phyloP scores from a whole-genome alignment of 2,113 vertebrate species.

The Semnornis frantzii region DNA sequence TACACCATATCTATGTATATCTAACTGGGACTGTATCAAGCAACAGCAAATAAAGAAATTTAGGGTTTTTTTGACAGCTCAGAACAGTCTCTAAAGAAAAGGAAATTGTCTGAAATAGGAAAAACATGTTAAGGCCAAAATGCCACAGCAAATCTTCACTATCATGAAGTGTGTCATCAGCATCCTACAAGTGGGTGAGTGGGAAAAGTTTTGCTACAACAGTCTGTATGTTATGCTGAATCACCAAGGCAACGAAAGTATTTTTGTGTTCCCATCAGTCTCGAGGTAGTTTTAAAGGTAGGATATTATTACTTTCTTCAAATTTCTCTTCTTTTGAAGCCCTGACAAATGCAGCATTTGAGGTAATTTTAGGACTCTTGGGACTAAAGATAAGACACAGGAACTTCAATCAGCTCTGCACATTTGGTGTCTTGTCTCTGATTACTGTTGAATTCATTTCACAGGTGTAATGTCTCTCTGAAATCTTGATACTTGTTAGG shows the following conservation, averaged over 20 bases:
- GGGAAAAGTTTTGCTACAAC: neutral
- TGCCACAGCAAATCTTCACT: neutral
- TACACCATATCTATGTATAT: neutral
- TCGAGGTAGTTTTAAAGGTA: neutral
- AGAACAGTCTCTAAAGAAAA: neutral
- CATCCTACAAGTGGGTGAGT: neutral
- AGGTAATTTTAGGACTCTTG: neutral
- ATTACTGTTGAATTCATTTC: neutral
- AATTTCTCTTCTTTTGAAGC: neutral
- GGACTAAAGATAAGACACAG: neutral
- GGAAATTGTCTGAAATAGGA: neutral
- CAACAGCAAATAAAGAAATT: neutral
- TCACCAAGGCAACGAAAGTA: neutral
- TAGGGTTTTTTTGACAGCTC: neutral
- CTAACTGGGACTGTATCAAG: neutral
- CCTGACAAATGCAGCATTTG: neutral
- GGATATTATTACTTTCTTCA: neutral
- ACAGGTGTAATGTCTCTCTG: neutral
- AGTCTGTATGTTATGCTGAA: neutral
- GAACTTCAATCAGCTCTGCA: neutral
- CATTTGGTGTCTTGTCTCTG: neutral
- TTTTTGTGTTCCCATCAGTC: neutral
- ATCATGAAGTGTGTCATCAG: neutral
- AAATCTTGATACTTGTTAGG: neutral
- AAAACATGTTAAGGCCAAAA: neutral